phyloP scores from a whole-genome alignment of 2,888 invertebrate genomes.

The Uropetala carovei region DNA sequence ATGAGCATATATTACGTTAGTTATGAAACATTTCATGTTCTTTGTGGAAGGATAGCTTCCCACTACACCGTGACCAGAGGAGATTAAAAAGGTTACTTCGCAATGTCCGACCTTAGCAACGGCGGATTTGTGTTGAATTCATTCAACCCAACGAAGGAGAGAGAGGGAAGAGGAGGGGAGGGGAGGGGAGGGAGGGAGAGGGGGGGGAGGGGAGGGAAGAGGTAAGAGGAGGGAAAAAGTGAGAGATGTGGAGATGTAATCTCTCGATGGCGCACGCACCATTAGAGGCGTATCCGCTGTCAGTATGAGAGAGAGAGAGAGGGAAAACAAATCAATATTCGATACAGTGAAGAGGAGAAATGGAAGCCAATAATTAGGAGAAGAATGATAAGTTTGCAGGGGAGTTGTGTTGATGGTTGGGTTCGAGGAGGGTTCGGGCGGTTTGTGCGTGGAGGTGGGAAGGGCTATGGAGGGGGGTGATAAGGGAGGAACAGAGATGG shows the following conservation, averaged over 20 bases:
- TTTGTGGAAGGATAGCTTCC: no score
- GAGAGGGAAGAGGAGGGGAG: not conserved
- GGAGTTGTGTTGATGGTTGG: not conserved
- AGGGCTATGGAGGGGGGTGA: not conserved
- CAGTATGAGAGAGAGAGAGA: no score
- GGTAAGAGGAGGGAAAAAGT: not conserved
- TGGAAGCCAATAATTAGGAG: constrained; percentile 19
- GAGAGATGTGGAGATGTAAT: not conserved
- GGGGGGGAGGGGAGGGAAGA: not conserved
- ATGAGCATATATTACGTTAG: no score
- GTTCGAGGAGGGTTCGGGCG: not conserved
- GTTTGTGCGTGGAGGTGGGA: not conserved
- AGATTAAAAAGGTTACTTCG: no score
- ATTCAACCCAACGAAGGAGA: not conserved
- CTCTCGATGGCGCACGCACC: not conserved
- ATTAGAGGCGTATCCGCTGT: constrained; percentile 20
- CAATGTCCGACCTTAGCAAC: no score
- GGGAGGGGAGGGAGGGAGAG: not conserved
- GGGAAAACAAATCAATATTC: not conserved
- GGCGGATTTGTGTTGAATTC: no score
- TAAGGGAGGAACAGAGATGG: not conserved
- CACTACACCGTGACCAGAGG: no score
- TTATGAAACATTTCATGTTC: no score
- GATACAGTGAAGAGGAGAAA: constrained; percentile 23
- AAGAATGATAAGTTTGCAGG: not conserved